Evolutionary conservation across 2,797 vertebrate species (phyloP).

Genomic region (Molossus alvarezi): DNA sequence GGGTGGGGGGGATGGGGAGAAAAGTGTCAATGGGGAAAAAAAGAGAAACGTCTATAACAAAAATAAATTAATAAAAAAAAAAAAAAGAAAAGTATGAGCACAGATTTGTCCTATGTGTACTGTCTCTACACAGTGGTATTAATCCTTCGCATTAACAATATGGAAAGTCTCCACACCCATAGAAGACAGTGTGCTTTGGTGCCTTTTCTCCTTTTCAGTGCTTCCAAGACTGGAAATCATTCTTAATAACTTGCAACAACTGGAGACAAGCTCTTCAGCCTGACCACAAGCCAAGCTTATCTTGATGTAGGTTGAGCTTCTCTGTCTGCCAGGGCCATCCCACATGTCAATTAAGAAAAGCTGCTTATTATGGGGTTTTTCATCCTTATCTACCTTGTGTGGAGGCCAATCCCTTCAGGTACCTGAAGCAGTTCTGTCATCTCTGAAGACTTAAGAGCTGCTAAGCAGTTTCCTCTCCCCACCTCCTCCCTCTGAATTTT

Average conservation of each 20-base stretch:
- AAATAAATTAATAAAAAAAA: too few relatives aligned
- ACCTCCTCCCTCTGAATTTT: slow-evolving; percentile 44
- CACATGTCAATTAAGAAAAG: slow-evolving; percentile 64
- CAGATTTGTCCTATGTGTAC: not conserved
- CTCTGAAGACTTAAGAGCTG: slow-evolving; percentile 42
- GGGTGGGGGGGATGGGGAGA: too few relatives aligned
- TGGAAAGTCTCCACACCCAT: not conserved
- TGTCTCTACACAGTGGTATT: not conserved
- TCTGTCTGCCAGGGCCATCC: slow-evolving; percentile 56
- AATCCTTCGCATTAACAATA: not conserved
- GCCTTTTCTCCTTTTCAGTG: not conserved
- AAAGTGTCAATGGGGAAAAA: too few relatives aligned
- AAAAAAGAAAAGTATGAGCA: not conserved
- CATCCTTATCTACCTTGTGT: not conserved
- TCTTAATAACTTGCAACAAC: slow-evolving; percentile 43
- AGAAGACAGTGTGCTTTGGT: not conserved
- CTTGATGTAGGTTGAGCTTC: slow-evolving; percentile 53
- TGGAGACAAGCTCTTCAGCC: slow-evolving; percentile 51
- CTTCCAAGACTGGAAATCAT: slow-evolving; percentile 44
- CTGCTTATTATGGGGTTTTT: slow-evolving; percentile 42
- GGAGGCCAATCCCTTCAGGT: slow-evolving; percentile 20
- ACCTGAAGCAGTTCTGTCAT: slow-evolving; percentile 47
- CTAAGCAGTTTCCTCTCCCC: slow-evolving; percentile 9
- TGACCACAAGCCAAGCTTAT: slow-evolving; percentile 62
- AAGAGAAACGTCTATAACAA: too few relatives aligned